A percentile compares a stretch with the other conserved stretches of the same genome.
phyloP scores from a whole-genome alignment of 2,888 invertebrate species.

The Macropis europaea region DNA sequence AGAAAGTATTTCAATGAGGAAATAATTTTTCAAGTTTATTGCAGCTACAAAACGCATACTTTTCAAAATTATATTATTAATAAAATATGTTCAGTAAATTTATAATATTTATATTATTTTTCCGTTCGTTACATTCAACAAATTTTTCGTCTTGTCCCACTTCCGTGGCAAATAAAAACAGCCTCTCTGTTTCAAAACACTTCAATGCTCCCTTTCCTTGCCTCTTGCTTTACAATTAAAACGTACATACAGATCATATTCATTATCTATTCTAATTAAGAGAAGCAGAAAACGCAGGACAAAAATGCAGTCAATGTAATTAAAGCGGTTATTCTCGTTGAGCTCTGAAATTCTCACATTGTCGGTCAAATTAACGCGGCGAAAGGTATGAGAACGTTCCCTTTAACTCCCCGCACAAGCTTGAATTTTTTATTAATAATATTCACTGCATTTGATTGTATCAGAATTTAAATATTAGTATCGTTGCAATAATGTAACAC shows the following conservation, averaged over 20 bases:
- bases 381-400: background rate
- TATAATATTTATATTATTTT: too few relatives aligned
- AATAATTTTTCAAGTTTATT: too few relatives aligned
- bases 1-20: too few relatives aligned
- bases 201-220: background rate
- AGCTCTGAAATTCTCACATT: background rate
- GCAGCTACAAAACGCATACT: too few relatives aligned
- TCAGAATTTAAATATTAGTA: too few relatives aligned
- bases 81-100: too few relatives aligned
- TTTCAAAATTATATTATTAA: too few relatives aligned
- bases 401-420: background rate
- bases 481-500: too few relatives aligned
- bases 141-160: too few relatives aligned
- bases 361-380: background rate
- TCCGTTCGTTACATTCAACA: too few relatives aligned
- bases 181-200: too few relatives aligned
- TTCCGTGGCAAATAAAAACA: background rate
- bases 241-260: background rate
- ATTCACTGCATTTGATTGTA: too few relatives aligned
- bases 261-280: slow-evolving; percentile 15
- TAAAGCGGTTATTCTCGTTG: slow-evolving; percentile 9
- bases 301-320: slow-evolving; percentile 4
- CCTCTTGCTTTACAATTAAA: background rate
- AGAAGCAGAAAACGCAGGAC: background rate
- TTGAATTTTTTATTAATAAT: background rate